These are phyloP conservation scores for Zaprionus obscuricornis DNA, from an alignment of 2,888 invertebrate genomes.

Conservation along the genomic window DNA sequence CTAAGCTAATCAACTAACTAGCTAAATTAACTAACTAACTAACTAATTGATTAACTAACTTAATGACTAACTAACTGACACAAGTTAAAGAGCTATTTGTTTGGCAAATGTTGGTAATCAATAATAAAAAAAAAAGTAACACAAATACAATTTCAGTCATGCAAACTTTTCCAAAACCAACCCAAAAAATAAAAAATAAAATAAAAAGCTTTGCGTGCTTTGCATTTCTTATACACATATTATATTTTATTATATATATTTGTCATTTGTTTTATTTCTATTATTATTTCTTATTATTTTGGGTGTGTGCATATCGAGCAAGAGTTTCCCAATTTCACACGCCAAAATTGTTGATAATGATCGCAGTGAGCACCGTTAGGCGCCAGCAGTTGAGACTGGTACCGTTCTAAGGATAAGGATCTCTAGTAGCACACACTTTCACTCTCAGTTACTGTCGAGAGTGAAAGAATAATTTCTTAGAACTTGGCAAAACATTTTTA, in stretches of 20 bases:
- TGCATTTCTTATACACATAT: conserved; percentile 50
- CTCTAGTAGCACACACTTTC: conserved; percentile 41
- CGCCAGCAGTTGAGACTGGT: conserved; percentile 32
- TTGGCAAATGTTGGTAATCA: conserved; percentile 62
- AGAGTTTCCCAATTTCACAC: conserved; percentile 12
- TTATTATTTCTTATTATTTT: conserved; percentile 73
- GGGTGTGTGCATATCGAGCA: conserved; percentile 24
- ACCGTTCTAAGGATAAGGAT: conserved; percentile 38
- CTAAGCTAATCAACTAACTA: conserved; percentile 25
- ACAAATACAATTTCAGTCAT: conserved; percentile 62
- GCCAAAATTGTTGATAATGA: not conserved
- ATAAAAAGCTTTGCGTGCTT: conserved; percentile 58
- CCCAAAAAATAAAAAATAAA: conserved; percentile 16
- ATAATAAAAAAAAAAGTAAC: conserved; percentile 49
- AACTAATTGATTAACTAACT: conserved; percentile 1
- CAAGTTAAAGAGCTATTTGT: conserved; percentile 60
- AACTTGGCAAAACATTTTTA: conserved; percentile 25
- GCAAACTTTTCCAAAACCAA: conserved; percentile 59
- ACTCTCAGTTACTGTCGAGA: conserved; percentile 25
- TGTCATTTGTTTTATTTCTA: conserved; percentile 70
- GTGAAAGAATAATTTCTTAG: too few relatives aligned
- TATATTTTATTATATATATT: conserved; percentile 9
- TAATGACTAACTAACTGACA: conserved; percentile 10
- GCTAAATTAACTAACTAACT: conserved; percentile 14
- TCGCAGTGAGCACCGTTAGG: conserved; percentile 41